Percentiles rank a stretch among this genome's conserved stretches.
phyloP scores from a whole-genome alignment of 2,113 vertebrate genomes.

The Galemys pyrenaicus region DNA sequence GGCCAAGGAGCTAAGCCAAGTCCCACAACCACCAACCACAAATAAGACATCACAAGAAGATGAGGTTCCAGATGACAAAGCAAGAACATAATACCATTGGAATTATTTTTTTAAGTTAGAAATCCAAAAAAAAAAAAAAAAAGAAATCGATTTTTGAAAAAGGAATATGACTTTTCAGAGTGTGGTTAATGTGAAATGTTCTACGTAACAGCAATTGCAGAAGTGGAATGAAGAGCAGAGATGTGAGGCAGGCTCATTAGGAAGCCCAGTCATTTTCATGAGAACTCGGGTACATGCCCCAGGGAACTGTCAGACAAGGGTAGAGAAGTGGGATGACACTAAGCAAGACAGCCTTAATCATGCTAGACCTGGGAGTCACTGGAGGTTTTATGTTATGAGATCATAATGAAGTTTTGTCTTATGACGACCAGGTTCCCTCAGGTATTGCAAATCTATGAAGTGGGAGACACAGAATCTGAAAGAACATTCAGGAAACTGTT shows the following conservation, averaged over 20 bases:
- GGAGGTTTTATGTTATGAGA: not conserved
- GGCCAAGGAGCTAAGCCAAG: not conserved
- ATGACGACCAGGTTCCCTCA: not conserved
- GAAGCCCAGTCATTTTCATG: not conserved
- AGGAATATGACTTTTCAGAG: not conserved
- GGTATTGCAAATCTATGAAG: not conserved
- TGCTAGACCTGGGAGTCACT: not conserved
- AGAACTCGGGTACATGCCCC: fast-evolving
- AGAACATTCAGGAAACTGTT: not conserved
- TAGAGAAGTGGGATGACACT: not conserved
- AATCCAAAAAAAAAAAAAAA: not conserved
- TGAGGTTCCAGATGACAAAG: not conserved
- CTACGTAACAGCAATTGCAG: not conserved
- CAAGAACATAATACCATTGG: not conserved
- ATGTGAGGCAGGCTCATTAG: not conserved
- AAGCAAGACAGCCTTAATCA: not conserved
- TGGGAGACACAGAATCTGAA: not conserved
- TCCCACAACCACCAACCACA: not conserved
- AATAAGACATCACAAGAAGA: not conserved
- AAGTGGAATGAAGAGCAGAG: not conserved
- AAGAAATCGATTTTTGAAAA: not conserved
- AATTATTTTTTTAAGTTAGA: not conserved
- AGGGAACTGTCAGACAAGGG: not conserved
- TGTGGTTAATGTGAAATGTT: not conserved
- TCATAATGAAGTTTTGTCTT: not conserved